Evolutionary conservation across 2,113 vertebrate genomes (phyloP).

Genomic region (Onychostoma macrolepis): DNA sequence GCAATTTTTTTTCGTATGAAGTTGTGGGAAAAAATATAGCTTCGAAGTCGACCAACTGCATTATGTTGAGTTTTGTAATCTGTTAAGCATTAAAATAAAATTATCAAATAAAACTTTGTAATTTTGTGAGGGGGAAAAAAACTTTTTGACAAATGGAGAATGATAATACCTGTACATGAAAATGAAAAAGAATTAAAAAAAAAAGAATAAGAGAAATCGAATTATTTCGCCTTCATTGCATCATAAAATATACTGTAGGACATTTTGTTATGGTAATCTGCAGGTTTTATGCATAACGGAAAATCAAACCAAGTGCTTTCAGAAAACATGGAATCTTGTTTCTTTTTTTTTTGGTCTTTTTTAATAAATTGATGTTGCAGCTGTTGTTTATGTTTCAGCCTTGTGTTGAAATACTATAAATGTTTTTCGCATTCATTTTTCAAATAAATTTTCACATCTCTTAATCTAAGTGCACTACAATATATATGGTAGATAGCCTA

Average conservation of each 20-base stretch:
- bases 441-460: too few species aligned
- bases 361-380: too few species aligned
- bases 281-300: too few species aligned
- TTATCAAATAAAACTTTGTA: neutral
- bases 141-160: neutral
- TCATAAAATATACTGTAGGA: neutral
- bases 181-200: neutral
- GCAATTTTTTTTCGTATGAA: neutral
- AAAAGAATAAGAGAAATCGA: neutral
- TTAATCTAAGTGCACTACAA: too few species aligned
- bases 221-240: neutral
- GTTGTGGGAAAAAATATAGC: constrained; percentile 62
- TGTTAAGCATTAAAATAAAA: neutral
- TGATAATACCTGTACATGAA: neutral
- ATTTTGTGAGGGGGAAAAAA: neutral
- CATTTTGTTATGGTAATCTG: neutral
- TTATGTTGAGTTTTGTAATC: constrained; percentile 44
- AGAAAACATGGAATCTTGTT: neutral
- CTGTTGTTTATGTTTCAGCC: too few species aligned
- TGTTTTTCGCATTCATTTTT: too few species aligned
- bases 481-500: too few species aligned
- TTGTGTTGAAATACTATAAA: too few species aligned
- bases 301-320: neutral
- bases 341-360: neutral
- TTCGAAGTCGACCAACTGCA: constrained; percentile 64